Conservation (phyloP, 2,113 vertebrate genomes). For the Crotophaga sulcirostris region DNA sequence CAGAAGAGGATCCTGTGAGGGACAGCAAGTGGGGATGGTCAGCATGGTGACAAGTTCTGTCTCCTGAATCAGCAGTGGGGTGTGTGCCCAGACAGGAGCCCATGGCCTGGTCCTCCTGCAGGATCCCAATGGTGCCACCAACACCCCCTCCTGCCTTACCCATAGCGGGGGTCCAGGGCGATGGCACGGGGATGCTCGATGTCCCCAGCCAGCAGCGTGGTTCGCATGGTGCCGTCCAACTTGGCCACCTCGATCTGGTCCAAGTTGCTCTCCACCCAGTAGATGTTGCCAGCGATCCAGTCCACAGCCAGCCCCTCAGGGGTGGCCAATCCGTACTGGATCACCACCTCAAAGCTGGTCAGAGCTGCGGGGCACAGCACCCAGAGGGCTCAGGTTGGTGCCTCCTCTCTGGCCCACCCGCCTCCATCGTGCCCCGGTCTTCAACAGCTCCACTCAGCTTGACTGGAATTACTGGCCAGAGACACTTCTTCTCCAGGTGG, state of each 20-base stretch:
- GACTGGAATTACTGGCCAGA: fast-evolving
- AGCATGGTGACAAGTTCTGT: not conserved
- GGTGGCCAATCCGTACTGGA: conserved; percentile 94
- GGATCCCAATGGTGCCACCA: fast-evolving
- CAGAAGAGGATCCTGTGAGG: conserved; percentile 89
- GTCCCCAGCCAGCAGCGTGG: conserved; percentile 92
- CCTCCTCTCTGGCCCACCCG: too few relatives aligned
- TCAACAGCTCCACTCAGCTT: not conserved
- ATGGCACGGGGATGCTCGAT: conserved; percentile 96
- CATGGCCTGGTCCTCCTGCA: fast-evolving
- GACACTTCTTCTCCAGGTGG: fast-evolving
- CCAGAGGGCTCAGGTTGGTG: not conserved
- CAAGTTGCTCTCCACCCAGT: conserved; percentile 99
- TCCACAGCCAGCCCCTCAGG: conserved; percentile 95
- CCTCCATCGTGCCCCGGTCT: fast-evolving
- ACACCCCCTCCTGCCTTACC: conserved; percentile 68
- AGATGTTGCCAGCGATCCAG: conserved; percentile 99
- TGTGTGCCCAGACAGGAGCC: not conserved
- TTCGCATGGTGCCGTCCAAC: conserved; percentile 93
- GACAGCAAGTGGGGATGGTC: not conserved
- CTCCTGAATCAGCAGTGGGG: fast-evolving
- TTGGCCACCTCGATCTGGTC: conserved; percentile 98
- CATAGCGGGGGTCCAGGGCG: conserved; percentile 92
- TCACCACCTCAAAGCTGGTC: conserved; percentile 96
- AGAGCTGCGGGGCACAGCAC: conserved; percentile 76